phyloP scores from a whole-genome alignment of 2,797 vertebrate species.

The Toxotes lorentzi region DNA sequence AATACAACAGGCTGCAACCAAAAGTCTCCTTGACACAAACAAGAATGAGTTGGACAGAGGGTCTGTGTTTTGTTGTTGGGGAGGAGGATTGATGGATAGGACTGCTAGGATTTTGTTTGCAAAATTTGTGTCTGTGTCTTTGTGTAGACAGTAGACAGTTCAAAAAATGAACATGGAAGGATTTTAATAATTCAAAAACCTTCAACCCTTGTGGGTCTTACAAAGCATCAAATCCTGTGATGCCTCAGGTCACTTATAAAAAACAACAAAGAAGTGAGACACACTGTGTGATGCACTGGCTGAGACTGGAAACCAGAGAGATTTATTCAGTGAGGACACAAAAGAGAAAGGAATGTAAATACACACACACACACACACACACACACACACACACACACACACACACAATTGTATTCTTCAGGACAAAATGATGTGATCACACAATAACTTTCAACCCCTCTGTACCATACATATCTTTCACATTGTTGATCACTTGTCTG shows the following conservation, averaged over 20 bases:
- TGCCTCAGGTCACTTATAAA: conserved; percentile 37
- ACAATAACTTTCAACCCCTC: background rate
- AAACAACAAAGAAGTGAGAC: conserved; percentile 35
- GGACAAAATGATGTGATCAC: background rate
- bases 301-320: conserved; percentile 12
- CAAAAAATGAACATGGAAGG: conserved; percentile 13
- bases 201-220: conserved; percentile 33
- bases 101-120: background rate
- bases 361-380: background rate
- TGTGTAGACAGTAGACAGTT: background rate
- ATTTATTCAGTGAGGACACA: conserved; percentile 5
- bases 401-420: background rate
- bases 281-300: background rate
- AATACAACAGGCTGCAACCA: conserved; percentile 70
- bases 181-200: conserved; percentile 64
- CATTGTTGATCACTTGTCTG: background rate
- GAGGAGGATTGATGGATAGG: conserved; percentile 24
- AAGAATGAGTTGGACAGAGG: conserved; percentile 22
- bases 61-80: conserved; percentile 9
- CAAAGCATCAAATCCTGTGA: conserved; percentile 42
- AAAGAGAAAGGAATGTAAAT: background rate
- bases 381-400: background rate
- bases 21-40: conserved; percentile 47
- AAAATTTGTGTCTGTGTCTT: conserved; percentile 13
- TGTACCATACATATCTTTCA: background rate